Percentiles rank a stretch among this genome's conserved stretches.
Evolutionary conservation across 30 jellyfish, hydroid and myxozoan genomes (phyloP).

Genomic region (Pseudorhiza aurosa): DNA sequence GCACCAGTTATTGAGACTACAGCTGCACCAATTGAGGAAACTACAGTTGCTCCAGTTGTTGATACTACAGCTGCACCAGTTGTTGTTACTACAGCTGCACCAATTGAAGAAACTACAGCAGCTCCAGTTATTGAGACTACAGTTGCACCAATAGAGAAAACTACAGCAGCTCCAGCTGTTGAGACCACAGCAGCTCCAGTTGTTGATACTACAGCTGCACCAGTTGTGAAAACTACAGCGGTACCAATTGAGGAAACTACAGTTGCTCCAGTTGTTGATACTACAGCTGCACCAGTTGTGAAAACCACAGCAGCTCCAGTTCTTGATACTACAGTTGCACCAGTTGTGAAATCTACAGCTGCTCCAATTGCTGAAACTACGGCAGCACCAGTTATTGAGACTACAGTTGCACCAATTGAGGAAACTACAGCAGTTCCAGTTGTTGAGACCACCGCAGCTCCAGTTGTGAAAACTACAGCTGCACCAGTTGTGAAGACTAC

Average conservation of each 20-base stretch:
- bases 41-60: constrained; percentile 40
- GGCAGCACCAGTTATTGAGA: constrained; percentile 8
- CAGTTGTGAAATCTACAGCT: constrained; percentile 3
- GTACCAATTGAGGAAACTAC: constrained; percentile 43
- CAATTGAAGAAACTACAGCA: constrained; percentile 20
- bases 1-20: constrained; percentile 46
- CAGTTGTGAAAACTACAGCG: constrained; percentile 27
- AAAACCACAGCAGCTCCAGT: neutral
- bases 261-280: constrained; percentile 5
- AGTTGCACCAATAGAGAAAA: constrained; percentile 29
- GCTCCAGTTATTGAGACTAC: constrained; percentile 57
- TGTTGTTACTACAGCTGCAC: constrained; percentile 27
- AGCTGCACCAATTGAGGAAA: constrained; percentile 38
- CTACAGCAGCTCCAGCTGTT: constrained; percentile 28
- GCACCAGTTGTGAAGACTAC: constrained; percentile 7
- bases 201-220: constrained; percentile 30
- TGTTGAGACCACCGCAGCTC: constrained; percentile 36
- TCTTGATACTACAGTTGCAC: constrained; percentile 15
- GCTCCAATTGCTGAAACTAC: constrained; percentile 21
- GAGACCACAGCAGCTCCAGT: constrained; percentile 27
- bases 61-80: constrained; percentile 26
- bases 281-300: constrained; percentile 17
- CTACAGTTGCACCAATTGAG: constrained; percentile 8
- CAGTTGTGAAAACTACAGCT: constrained; percentile 41
- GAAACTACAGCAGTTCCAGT: constrained; percentile 25